A percentile compares a stretch with the other conserved stretches of the same genome.
phyloP scores from a whole-genome alignment of 1,140 invertebrate species.

The Orchesella cincta region DNA sequence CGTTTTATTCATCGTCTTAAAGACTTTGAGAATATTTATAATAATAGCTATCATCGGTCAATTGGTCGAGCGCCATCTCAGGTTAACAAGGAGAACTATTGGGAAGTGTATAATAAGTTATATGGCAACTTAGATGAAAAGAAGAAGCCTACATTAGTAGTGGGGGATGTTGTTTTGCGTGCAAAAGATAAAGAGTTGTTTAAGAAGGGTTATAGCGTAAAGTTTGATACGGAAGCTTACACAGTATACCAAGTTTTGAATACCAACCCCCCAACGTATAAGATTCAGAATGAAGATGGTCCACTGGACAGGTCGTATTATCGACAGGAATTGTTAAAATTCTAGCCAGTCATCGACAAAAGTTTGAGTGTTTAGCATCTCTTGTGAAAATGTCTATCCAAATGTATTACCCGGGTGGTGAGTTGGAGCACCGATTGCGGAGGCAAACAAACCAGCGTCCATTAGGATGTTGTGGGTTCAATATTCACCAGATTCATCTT shows the following conservation, averaged over 20 bases:
- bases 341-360: no score
- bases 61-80: conserved; percentile 28
- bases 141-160: not conserved
- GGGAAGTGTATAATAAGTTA: not conserved
- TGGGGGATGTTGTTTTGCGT: not conserved
- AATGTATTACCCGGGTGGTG: no score
- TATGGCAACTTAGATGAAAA: not conserved
- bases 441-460: no score
- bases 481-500: no score
- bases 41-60: conserved; percentile 32
- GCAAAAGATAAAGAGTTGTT: not conserved
- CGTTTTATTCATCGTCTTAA: conserved; percentile 24
- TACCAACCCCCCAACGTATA: not conserved
- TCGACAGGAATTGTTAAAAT: no score
- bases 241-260: not conserved
- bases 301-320: not conserved
- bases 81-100: conserved; percentile 26
- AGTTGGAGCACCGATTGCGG: no score
- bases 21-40: conserved; percentile 33
- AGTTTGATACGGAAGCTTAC: not conserved
- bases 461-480: no score
- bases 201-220: not conserved
- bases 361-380: no score
- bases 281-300: not conserved
- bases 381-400: no score